These are phyloP conservation scores for Empis livida DNA, from an alignment of 2,888 invertebrate species.

Conservation along the genomic window DNA sequence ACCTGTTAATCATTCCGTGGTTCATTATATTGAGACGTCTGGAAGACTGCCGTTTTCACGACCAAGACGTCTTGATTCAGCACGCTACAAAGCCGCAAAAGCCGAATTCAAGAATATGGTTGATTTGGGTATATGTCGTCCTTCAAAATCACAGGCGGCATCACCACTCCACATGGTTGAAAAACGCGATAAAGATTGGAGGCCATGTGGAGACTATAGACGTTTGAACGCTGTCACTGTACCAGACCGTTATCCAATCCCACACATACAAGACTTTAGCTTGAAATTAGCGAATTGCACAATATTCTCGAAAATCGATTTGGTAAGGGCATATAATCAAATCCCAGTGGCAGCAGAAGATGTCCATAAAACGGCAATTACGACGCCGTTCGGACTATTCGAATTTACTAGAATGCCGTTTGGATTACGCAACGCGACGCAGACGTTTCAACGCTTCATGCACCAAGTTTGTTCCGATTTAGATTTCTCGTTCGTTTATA, in stretches of 20 bases:
- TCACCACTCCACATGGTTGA: not conserved
- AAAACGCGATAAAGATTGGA: not conserved
- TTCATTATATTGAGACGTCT: not conserved
- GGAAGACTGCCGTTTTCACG: not conserved
- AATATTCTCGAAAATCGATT: constrained; percentile 1
- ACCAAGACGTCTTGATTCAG: not conserved
- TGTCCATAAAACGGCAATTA: not conserved
- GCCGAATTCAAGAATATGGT: constrained; percentile 3
- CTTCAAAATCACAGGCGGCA: constrained; percentile 1
- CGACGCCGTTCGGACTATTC: not conserved
- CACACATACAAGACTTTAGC: not conserved
- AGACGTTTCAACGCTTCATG: not conserved
- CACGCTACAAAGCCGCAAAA: constrained; percentile 1
- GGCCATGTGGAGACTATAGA: constrained; percentile 1
- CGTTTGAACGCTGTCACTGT: not conserved
- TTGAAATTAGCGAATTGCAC: not conserved
- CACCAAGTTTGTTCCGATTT: not conserved
- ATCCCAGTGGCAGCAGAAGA: not conserved
- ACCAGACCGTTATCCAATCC: constrained; percentile 2
- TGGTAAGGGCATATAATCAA: not conserved
- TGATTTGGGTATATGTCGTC: constrained; percentile 6
- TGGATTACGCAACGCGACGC: not conserved
- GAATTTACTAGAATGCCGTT: not conserved
- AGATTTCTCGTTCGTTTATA: not conserved
- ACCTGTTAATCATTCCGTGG: not conserved